phyloP scores from a whole-genome alignment of 2,797 vertebrate species.

The Pyrocephalus nanus region DNA sequence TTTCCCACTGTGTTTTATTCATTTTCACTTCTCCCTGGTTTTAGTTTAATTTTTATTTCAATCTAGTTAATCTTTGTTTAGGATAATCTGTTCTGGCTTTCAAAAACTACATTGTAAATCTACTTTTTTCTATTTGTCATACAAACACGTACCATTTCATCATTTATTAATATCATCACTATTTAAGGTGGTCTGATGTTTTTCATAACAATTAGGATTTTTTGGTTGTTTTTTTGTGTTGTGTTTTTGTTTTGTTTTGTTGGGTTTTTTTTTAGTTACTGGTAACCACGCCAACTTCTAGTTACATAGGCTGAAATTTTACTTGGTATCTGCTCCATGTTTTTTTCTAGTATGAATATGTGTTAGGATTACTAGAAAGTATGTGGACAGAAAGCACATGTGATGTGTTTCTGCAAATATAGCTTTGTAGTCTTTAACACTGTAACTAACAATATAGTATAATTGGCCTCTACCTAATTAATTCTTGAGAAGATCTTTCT shows the following conservation, averaged over 20 bases:
- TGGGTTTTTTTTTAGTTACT: neutral
- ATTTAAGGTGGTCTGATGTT: neutral
- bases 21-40: neutral
- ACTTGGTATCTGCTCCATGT: neutral
- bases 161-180: neutral
- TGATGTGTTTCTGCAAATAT: neutral
- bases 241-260: neutral
- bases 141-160: neutral
- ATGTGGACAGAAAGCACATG: fast-evolving
- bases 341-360: neutral
- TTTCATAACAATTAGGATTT: neutral
- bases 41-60: neutral
- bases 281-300: neutral
- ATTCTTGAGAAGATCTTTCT: neutral
- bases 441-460: neutral
- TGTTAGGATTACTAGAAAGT: neutral
- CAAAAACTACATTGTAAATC: neutral
- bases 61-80: neutral
- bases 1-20: neutral
- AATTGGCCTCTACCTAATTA: neutral
- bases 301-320: neutral
- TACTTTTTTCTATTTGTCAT: neutral
- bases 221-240: neutral
- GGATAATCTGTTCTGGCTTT: slow-evolving; percentile 1
- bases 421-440: neutral